phyloP scores from a whole-genome alignment of 2,113 vertebrate genomes.

The Gobiocypris rarus region DNA sequence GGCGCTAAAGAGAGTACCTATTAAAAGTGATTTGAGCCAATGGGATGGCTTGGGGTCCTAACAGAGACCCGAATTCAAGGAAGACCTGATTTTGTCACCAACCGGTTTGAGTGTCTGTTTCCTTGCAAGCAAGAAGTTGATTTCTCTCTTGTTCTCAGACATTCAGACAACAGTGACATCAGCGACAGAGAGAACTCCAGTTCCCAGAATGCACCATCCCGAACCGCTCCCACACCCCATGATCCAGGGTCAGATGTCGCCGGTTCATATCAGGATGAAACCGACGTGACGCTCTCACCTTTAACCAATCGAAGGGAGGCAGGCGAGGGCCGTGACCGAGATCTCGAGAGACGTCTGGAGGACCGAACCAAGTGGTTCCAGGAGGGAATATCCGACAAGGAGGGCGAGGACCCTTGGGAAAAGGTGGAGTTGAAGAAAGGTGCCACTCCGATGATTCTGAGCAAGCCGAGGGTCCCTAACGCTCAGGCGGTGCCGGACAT shows the following conservation, averaged over 20 bases:
- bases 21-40: too few species aligned
- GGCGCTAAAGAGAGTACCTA: too few species aligned
- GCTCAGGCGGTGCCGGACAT: slow-evolving; percentile 82
- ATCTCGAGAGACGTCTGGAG: slow-evolving; percentile 82
- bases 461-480: slow-evolving; percentile 64
- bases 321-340: slow-evolving; percentile 85
- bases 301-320: slow-evolving; percentile 71
- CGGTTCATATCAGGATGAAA: slow-evolving; percentile 62
- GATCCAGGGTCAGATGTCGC: slow-evolving; percentile 65
- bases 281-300: slow-evolving; percentile 64
- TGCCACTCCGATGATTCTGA: slow-evolving; percentile 67
- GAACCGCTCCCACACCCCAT: slow-evolving; percentile 62
- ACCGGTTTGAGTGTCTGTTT: neutral
- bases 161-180: slow-evolving; percentile 77
- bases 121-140: slow-evolving; percentile 14
- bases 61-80: too few species aligned
- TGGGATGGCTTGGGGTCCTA: too few species aligned
- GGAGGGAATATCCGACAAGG: slow-evolving; percentile 59
- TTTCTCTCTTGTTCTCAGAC: slow-evolving; percentile 54
- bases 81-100: too few species aligned
- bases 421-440: slow-evolving; percentile 83
- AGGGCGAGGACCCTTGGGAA: slow-evolving; percentile 74
- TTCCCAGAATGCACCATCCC: slow-evolving; percentile 56
- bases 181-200: slow-evolving; percentile 84
- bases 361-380: slow-evolving; percentile 81